These are phyloP conservation scores for Xenopus petersii DNA, from an alignment of 2,797 vertebrate species.

Conservation along the genomic window DNA sequence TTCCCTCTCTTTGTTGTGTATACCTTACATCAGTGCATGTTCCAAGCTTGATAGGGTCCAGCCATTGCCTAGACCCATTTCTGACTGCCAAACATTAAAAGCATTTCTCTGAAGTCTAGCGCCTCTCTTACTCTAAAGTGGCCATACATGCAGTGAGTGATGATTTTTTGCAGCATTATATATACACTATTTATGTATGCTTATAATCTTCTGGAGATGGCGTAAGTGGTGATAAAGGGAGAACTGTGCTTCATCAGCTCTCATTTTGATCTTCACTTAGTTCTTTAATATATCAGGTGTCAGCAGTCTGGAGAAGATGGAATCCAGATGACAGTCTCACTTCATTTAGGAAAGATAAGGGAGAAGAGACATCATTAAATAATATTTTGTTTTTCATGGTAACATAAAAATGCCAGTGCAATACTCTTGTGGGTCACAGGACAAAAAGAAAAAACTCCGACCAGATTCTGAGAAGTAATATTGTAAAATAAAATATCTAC, in stretches of 20 bases:
- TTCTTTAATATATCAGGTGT: slow-evolving; percentile 48
- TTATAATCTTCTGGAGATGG: slow-evolving; percentile 34
- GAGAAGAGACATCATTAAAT: slow-evolving; percentile 39
- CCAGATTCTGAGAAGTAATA: too few species aligned
- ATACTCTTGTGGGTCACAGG: slow-evolving; percentile 2
- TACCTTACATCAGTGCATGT: not conserved
- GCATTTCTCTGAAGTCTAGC: slow-evolving; percentile 13
- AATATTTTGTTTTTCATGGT: slow-evolving; percentile 33
- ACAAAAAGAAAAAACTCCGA: not conserved
- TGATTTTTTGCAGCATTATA: slow-evolving; percentile 41
- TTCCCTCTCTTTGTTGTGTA: not conserved
- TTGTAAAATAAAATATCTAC: too few species aligned
- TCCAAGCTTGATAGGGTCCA: slow-evolving; percentile 5
- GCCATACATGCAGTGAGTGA: slow-evolving; percentile 32
- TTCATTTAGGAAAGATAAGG: slow-evolving; percentile 29
- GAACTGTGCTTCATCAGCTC: slow-evolving; percentile 36
- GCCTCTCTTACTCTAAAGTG: slow-evolving; percentile 20
- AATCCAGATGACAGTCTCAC: slow-evolving; percentile 43
- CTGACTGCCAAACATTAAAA: slow-evolving; percentile 16
- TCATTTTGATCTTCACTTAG: slow-evolving; percentile 47
- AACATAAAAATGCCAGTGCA: slow-evolving; percentile 12
- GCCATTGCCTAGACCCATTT: slow-evolving; percentile 17
- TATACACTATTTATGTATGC: slow-evolving; percentile 35
- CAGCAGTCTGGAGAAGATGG: slow-evolving; percentile 41
- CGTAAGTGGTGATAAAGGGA: slow-evolving; percentile 43